These are phyloP conservation scores for Aldrovandia affinis DNA, from an alignment of 2,797 vertebrate species.

Conservation along the genomic window DNA sequence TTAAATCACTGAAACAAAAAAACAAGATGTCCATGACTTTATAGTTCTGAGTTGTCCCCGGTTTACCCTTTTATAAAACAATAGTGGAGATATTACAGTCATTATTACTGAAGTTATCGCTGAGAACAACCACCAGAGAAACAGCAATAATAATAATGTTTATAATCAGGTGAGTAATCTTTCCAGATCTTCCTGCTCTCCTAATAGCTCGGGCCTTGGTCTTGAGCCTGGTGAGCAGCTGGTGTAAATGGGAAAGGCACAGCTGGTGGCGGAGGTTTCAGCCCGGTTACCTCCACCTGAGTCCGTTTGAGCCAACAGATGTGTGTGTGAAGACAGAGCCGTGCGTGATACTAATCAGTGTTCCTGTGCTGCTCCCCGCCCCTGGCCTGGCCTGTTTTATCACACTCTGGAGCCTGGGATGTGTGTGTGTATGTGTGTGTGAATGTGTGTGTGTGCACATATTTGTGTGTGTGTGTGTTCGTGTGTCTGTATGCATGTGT, in stretches of 20 bases:
- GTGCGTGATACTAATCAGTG: not conserved
- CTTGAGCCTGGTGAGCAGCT: not conserved
- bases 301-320: not conserved
- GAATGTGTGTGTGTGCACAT: not conserved
- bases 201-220: not conserved
- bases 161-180: not conserved
- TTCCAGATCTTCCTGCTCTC: not conserved
- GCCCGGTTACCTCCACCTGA: not conserved
- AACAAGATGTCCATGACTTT: not conserved
- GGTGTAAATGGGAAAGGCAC: not conserved
- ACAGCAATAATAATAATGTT: not conserved
- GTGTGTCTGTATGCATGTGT: not conserved
- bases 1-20: not conserved
- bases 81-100: not conserved
- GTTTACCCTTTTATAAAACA: not conserved
- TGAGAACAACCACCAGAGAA: not conserved
- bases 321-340: not conserved
- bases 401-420: not conserved
- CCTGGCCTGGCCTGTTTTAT: not conserved
- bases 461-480: not conserved
- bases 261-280: not conserved
- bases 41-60: not conserved
- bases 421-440: not conserved
- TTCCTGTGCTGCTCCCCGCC: not conserved
- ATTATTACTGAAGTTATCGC: not conserved